These are phyloP conservation scores for Orthosia incerta DNA, from an alignment of 2,888 invertebrate genomes.

Conservation along the genomic window DNA sequence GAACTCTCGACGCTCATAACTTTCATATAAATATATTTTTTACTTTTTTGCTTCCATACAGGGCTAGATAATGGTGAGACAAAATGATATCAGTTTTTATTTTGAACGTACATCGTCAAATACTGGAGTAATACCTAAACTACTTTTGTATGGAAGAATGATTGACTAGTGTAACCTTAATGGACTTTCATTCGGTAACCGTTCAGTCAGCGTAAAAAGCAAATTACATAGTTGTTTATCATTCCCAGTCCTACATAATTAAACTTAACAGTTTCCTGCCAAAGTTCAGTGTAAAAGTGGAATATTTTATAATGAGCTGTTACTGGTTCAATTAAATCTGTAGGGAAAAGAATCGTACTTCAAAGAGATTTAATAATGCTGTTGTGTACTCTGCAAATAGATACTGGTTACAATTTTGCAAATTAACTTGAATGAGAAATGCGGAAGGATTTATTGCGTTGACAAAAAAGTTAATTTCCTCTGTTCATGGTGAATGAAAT, in stretches of 20 bases:
- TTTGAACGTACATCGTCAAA: too few relatives aligned
- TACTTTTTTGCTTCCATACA: too few relatives aligned
- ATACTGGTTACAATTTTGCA: slow-evolving; percentile 57
- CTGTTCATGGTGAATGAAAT: slow-evolving; percentile 22
- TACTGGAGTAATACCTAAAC: too few relatives aligned
- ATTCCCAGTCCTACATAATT: slow-evolving; percentile 70
- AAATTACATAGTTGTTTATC: slow-evolving; percentile 72
- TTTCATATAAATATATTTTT: too few relatives aligned
- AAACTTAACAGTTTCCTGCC: slow-evolving; percentile 69
- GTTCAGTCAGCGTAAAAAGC: slow-evolving; percentile 65
- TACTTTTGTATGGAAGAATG: too few relatives aligned
- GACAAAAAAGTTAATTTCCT: slow-evolving; percentile 46
- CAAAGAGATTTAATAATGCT: slow-evolving; percentile 64
- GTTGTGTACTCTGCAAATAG: slow-evolving; percentile 53
- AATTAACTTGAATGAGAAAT: slow-evolving; percentile 54
- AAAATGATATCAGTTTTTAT: too few relatives aligned
- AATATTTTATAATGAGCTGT: slow-evolving; percentile 60
- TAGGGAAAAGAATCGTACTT: slow-evolving; percentile 49
- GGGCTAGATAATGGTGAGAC: too few relatives aligned
- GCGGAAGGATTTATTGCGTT: slow-evolving; percentile 51
- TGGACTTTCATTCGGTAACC: slow-evolving; percentile 62
- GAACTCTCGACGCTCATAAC: too few relatives aligned
- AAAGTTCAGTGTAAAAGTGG: slow-evolving; percentile 49
- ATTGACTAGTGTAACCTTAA: too few relatives aligned
- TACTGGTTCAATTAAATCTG: slow-evolving; percentile 56